These are phyloP conservation scores for Orthonevra nobilis DNA, from an alignment of 2,888 invertebrate genomes.

Conservation along the genomic window DNA sequence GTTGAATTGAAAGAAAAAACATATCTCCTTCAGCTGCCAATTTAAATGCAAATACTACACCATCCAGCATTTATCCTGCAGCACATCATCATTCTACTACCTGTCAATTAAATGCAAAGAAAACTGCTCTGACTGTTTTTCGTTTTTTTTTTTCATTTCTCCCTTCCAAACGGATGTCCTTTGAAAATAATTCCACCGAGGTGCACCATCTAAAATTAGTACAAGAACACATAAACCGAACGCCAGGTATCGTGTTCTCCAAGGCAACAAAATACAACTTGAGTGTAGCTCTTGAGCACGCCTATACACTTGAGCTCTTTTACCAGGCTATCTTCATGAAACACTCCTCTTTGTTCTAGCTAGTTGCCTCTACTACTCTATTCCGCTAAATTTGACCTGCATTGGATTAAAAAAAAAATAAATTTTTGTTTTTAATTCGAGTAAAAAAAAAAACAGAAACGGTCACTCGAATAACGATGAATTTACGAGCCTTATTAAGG, in stretches of 20 bases:
- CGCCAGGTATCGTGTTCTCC: background rate
- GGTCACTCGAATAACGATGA: slow-evolving; percentile 5
- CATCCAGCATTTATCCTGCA: slow-evolving; percentile 46
- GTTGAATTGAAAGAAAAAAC: background rate
- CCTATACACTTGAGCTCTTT: background rate
- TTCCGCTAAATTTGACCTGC: too few species aligned
- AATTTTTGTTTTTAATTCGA: too few species aligned
- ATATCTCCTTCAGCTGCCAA: slow-evolving; percentile 34
- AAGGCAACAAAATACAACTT: too few species aligned
- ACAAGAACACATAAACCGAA: background rate
- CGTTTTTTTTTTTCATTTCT: background rate
- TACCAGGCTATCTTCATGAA: background rate
- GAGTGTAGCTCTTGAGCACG: slow-evolving; percentile 16
- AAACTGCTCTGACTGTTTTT: slow-evolving; percentile 9
- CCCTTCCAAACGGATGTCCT: slow-evolving; percentile 21
- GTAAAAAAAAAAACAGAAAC: background rate
- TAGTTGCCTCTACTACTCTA: too few species aligned
- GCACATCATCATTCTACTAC: slow-evolving; percentile 42
- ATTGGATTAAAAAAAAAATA: too few species aligned
- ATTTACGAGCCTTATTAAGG: too few species aligned
- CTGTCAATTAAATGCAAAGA: slow-evolving; percentile 65
- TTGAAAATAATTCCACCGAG: slow-evolving; percentile 32
- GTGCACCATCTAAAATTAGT: slow-evolving; percentile 20
- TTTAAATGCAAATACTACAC: slow-evolving; percentile 64
- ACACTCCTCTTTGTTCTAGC: background rate